These are phyloP conservation scores for Lypha dubia DNA, from an alignment of 2,888 invertebrate genomes.

Conservation along the genomic window DNA sequence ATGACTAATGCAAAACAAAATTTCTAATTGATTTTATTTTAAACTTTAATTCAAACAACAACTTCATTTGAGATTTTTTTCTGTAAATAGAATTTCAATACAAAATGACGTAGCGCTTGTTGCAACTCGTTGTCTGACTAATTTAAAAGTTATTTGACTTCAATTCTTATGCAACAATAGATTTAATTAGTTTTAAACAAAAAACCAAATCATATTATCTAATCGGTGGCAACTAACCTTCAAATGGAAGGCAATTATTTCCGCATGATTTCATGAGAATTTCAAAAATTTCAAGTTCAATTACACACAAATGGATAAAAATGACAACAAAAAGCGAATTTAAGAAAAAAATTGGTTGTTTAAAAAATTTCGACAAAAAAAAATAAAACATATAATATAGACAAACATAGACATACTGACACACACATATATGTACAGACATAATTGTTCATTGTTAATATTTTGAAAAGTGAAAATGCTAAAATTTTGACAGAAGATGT, in stretches of 20 bases:
- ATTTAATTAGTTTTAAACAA: constrained; percentile 43
- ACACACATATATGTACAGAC: not conserved
- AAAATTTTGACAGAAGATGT: constrained; percentile 44
- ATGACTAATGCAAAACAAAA: constrained; percentile 39
- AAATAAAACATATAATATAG: constrained; percentile 14
- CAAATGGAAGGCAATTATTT: constrained; percentile 75
- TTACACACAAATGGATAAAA: constrained; percentile 25
- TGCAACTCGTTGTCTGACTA: constrained; percentile 23
- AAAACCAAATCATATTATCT: constrained; percentile 20
- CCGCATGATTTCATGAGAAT: constrained; percentile 80
- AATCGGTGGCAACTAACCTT: constrained; percentile 44
- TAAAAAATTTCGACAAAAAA: not conserved
- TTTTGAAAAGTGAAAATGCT: constrained; percentile 20
- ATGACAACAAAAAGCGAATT: constrained; percentile 7
- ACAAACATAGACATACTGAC: too few species aligned
- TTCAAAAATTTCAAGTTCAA: constrained; percentile 74
- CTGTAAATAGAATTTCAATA: constrained; percentile 41
- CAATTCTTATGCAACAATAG: constrained; percentile 56
- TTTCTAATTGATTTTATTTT: not conserved
- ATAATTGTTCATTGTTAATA: constrained; percentile 16
- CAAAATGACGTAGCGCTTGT: constrained; percentile 9
- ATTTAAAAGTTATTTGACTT: constrained; percentile 54
- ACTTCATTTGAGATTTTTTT: not conserved
- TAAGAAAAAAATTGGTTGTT: constrained; percentile 1
- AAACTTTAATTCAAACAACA: constrained; percentile 17